A percentile compares a stretch with the other conserved stretches of the same genome.
These are phyloP conservation scores for Ctena decussata DNA, from an alignment of 2,888 invertebrate genomes.

Conservation along the genomic window DNA sequence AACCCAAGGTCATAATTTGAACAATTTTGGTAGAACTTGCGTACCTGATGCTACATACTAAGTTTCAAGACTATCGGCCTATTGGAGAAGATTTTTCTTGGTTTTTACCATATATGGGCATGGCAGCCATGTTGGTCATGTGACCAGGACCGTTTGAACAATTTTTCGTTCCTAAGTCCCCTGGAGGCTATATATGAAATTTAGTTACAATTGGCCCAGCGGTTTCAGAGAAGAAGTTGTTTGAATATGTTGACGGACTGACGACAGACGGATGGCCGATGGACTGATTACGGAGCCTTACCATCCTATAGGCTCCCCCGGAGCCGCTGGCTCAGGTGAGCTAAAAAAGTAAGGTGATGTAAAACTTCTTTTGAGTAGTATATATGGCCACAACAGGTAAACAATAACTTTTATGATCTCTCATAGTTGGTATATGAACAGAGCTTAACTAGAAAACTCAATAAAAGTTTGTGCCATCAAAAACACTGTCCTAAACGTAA, in stretches of 20 bases:
- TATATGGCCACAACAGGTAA: too few relatives aligned
- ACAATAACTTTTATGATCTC: too few relatives aligned
- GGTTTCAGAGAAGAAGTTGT: neutral
- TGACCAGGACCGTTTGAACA: neutral
- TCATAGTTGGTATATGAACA: too few relatives aligned
- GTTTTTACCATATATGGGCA: conserved; percentile 1
- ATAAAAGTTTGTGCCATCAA: too few relatives aligned
- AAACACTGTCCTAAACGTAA: too few relatives aligned
- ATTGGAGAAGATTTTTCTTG: neutral
- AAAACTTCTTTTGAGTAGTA: too few relatives aligned
- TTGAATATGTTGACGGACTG: neutral
- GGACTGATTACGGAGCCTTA: too few relatives aligned
- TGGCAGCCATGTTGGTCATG: neutral
- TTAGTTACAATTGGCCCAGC: neutral
- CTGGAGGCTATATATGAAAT: neutral
- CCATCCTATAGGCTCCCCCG: too few relatives aligned
- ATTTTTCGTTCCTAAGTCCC: neutral
- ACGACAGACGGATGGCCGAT: too few relatives aligned
- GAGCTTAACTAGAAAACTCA: too few relatives aligned
- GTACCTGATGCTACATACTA: neutral
- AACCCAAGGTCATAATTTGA: neutral
- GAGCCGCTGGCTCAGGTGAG: too few relatives aligned
- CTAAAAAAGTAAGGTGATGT: too few relatives aligned
- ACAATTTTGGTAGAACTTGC: neutral
- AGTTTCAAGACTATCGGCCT: neutral